A percentile compares a stretch with the other conserved stretches of the same genome.
Conservation (phyloP, 1,140 invertebrate genomes). For the Vanessa atalanta region DNA sequence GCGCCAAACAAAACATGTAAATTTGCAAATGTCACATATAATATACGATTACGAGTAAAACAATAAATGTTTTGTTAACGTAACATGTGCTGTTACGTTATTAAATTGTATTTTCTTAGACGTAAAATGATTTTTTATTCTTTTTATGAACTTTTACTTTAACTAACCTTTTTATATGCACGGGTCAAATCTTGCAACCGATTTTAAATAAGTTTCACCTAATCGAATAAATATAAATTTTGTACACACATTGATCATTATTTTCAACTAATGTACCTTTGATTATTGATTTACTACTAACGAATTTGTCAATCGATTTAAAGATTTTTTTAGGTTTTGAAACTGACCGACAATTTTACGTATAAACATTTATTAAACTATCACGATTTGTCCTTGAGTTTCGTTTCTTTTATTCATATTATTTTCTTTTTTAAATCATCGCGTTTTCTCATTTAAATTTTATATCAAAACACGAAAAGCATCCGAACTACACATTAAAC, state of each 20-base stretch:
- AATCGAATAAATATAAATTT: too few species aligned
- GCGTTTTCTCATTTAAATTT: slow-evolving; percentile 7
- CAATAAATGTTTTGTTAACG: slow-evolving; percentile 14
- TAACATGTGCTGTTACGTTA: slow-evolving; percentile 14
- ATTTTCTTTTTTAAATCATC: not conserved
- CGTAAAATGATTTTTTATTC: not conserved
- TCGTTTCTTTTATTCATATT: not conserved
- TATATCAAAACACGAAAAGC: slow-evolving; percentile 10
- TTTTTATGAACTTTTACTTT: too few species aligned
- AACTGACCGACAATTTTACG: not conserved
- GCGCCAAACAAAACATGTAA: slow-evolving; percentile 36
- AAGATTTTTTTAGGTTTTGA: too few species aligned
- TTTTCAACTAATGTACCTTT: too few species aligned
- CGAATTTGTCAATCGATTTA: too few species aligned
- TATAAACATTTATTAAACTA: not conserved
- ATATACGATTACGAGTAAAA: slow-evolving; percentile 33
- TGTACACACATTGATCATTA: too few species aligned
- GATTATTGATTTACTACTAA: too few species aligned
- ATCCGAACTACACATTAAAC: slow-evolving; percentile 23
- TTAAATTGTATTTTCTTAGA: slow-evolving; percentile 12
- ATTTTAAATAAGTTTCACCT: too few species aligned
- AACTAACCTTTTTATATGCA: too few species aligned
- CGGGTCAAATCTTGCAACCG: too few species aligned
- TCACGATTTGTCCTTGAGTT: not conserved
- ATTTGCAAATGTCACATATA: slow-evolving; percentile 39